Percentiles rank a stretch among this genome's conserved stretches.
phyloP scores from a whole-genome alignment of 2,113 vertebrate genomes.

The Passer montanus region DNA sequence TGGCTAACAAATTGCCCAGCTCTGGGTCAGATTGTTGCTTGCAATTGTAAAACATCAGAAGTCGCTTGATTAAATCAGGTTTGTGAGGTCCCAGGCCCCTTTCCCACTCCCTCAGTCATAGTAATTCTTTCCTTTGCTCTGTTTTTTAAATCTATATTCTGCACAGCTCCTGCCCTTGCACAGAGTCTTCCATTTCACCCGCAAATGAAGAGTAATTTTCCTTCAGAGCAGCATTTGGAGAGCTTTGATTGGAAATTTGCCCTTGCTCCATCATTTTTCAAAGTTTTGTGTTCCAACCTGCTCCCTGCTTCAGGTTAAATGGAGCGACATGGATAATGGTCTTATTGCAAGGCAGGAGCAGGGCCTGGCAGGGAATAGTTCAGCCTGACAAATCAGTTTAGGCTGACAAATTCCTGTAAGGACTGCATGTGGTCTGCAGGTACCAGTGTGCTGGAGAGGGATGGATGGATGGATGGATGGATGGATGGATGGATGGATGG shows the following conservation, averaged over 20 bases:
- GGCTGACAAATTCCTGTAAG: not conserved
- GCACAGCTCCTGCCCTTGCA: not conserved
- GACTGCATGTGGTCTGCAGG: not conserved
- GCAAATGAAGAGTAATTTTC: not conserved
- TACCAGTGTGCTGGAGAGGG: not conserved
- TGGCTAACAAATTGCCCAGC: not conserved
- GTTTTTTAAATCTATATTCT: not conserved
- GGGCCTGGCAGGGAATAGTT: not conserved
- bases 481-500: not conserved
- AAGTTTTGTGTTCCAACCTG: not conserved
- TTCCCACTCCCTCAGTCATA: not conserved
- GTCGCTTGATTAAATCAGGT: not conserved
- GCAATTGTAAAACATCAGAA: not conserved
- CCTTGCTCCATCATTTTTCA: constrained; percentile 16
- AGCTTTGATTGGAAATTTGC: constrained; percentile 2
- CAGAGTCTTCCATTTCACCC: not conserved
- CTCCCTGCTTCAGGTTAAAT: not conserved
- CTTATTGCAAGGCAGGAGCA: not conserved
- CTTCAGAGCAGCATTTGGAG: constrained; percentile 19
- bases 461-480: not conserved
- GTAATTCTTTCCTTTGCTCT: constrained; percentile 7
- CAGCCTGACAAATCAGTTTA: not conserved
- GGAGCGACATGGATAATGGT: not conserved
- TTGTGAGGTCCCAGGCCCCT: not conserved
- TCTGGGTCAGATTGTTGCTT: not conserved